phyloP scores from a whole-genome alignment of 2,888 invertebrate genomes.

The Bombyx huttoni region DNA sequence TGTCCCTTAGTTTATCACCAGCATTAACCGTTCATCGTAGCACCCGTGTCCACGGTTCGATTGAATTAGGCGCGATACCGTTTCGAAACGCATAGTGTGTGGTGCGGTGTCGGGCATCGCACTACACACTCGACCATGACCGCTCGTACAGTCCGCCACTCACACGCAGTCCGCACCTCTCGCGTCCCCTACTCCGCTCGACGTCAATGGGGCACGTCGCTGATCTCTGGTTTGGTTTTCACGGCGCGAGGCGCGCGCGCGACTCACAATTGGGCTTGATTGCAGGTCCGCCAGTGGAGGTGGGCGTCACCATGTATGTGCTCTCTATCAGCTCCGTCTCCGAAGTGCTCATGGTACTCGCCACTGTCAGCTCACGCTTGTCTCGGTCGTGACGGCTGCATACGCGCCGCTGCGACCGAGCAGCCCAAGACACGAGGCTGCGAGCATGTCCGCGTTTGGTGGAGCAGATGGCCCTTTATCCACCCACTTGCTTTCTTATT shows the following conservation, averaged over 20 bases:
- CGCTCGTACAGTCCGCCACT: constrained; percentile 14
- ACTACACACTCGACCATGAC: constrained; percentile 8
- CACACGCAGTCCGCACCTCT: constrained; percentile 34
- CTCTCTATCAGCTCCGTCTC: constrained; percentile 98
- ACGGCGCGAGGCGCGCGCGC: constrained; percentile 44
- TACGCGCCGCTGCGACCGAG: constrained; percentile 58
- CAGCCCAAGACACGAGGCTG: constrained; percentile 72
- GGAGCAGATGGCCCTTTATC: constrained; percentile 60
- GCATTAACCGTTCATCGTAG: constrained; percentile 68
- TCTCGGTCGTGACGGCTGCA: constrained; percentile 50
- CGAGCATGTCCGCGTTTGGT: constrained; percentile 69
- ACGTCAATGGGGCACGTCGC: constrained; percentile 54
- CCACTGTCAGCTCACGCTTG: constrained; percentile 64
- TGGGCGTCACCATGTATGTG: constrained; percentile 98
- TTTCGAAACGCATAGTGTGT: constrained; percentile 13
- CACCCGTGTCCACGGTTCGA: constrained; percentile 69
- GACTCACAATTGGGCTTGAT: constrained; percentile 69
- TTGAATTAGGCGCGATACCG: constrained; percentile 35
- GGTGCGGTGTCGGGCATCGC: constrained; percentile 7
- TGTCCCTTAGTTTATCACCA: constrained; percentile 64
- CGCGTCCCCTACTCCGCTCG: constrained; percentile 25
- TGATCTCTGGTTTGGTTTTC: constrained; percentile 58
- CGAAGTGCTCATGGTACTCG: constrained; percentile 96
- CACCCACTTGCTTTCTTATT: constrained; percentile 68
- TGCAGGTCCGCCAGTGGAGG: constrained; percentile 97